Base-by-base conservation (phyloP, 1,140 invertebrate species). In the Lepidurus packardi region DNA sequence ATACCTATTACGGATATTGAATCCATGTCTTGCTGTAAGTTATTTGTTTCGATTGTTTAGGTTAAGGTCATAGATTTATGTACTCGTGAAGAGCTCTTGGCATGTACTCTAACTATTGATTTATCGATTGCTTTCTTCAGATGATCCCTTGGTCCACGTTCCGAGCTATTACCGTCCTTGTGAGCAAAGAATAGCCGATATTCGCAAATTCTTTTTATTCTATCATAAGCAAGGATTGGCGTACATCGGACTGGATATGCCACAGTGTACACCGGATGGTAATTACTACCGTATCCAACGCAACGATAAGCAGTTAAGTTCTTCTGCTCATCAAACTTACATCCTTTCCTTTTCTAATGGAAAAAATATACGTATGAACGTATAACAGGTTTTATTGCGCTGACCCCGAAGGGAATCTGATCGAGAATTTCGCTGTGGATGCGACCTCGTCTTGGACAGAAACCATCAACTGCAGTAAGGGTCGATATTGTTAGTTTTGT, bases 181-280 rank as follows among this genome's bases (percentile, higher is more conserved):
- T 16, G 53, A 65, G 21, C 8, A 65, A 65, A 21, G 21, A 9
- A 16, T 65, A 16, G 6, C 7, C 16, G 53, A 65, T 21, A 65
- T n/a, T 7, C 53, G 53, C 8, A n/a, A 21, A 65, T 65, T 65
- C 53, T 65, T 65, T 16, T 13, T 4, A 16, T 43, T 16, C 41
- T 43, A 77, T 77, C 24, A 73, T 34, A 65, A n/a, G 45, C 43
- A 77, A 42, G 73, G 73, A 34, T 73, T 24, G 11, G 25, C 43
- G 8, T 41, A 78, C 8, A 42, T 79, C 11, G 76, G 79, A 43
- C 16, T 79, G 13, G 53, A 79, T 9, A 43, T 78, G 34, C 79
- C 79, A 78, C 25, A 42, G 24, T 79, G 79, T n/a, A 76, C 74
- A 3, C 79, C 79, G 21, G 79, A 79, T 73, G 79, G 79, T 42